Conservation (phyloP, 2,797 vertebrate genomes). For the Pseudocheirus occidentalis region DNA sequence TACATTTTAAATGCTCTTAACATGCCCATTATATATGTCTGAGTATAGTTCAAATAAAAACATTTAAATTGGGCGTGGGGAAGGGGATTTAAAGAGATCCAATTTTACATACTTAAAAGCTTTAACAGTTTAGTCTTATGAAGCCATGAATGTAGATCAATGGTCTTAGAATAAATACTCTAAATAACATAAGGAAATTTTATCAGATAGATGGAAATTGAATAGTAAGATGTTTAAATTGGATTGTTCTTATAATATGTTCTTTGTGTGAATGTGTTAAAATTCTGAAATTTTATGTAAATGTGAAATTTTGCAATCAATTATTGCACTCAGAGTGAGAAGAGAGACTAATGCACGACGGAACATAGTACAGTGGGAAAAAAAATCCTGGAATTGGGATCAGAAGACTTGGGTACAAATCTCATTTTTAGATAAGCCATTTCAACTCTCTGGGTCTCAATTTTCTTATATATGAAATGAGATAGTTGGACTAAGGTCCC, state of each 20-base stretch:
- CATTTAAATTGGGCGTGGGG: not conserved
- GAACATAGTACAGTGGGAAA: not conserved
- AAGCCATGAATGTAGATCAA: constrained; percentile 51
- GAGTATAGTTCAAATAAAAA: constrained; percentile 30
- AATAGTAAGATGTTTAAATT: constrained; percentile 33
- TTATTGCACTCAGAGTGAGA: constrained; percentile 16
- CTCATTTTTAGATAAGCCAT: not conserved
- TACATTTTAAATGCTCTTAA: not conserved
- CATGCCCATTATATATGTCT: not conserved
- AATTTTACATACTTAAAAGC: constrained; percentile 27
- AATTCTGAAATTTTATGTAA: constrained; percentile 47
- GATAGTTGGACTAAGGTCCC: not conserved
- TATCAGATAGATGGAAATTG: constrained; percentile 50
- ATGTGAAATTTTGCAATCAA: constrained; percentile 32
- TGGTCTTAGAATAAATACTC: constrained; percentile 48
- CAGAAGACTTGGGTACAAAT: not conserved
- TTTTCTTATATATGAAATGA: not conserved
- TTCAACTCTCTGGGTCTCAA: not conserved
- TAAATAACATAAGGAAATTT: constrained; percentile 64
- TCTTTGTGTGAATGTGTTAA: constrained; percentile 5
- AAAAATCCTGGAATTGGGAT: not conserved
- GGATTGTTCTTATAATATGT: constrained; percentile 19
- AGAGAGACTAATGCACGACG: not conserved
- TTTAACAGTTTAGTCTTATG: constrained; percentile 60
- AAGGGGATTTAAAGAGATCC: constrained; percentile 15